phyloP scores from a whole-genome alignment of 1,140 invertebrate genomes.

The Oedothorax gibbosus region DNA sequence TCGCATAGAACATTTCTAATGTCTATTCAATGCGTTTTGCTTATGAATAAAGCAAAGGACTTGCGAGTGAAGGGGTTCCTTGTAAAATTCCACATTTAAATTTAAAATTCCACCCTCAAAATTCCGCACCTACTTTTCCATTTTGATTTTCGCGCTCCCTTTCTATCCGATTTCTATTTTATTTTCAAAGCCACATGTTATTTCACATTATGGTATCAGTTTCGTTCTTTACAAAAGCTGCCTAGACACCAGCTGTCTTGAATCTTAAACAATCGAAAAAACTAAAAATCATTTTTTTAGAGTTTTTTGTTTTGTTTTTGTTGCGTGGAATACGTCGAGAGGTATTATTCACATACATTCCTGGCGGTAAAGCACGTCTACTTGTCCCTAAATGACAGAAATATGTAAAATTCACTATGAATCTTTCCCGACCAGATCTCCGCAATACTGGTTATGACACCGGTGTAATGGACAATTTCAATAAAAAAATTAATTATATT shows the following conservation, averaged over 20 bases:
- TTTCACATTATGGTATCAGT: neutral
- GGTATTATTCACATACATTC: neutral
- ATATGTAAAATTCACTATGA: slow-evolving; percentile 21
- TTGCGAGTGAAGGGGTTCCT: neutral
- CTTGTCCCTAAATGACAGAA: slow-evolving; percentile 12
- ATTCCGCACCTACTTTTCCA: slow-evolving; percentile 5
- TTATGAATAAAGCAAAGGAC: slow-evolving; percentile 21
- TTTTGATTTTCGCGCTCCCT: slow-evolving; percentile 17
- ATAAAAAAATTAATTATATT: too few relatives aligned
- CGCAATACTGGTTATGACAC: too few relatives aligned
- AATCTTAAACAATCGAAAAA: slow-evolving; percentile 34
- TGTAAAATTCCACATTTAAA: slow-evolving; percentile 21
- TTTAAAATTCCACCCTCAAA: slow-evolving; percentile 31
- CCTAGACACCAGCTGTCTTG: slow-evolving; percentile 13
- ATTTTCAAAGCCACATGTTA: slow-evolving; percentile 10
- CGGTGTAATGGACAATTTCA: too few relatives aligned
- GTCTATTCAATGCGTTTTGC: neutral
- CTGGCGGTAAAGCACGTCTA: slow-evolving; percentile 9
- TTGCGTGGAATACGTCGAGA: neutral
- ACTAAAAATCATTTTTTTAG: neutral
- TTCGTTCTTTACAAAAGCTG: neutral
- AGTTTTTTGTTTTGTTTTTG: slow-evolving; percentile 10
- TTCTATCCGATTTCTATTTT: slow-evolving; percentile 33
- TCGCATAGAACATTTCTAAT: neutral
- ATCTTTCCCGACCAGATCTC: neutral